These are phyloP conservation scores for Nebria brevicollis DNA, from an alignment of 2,888 invertebrate genomes.

Conservation along the genomic window DNA sequence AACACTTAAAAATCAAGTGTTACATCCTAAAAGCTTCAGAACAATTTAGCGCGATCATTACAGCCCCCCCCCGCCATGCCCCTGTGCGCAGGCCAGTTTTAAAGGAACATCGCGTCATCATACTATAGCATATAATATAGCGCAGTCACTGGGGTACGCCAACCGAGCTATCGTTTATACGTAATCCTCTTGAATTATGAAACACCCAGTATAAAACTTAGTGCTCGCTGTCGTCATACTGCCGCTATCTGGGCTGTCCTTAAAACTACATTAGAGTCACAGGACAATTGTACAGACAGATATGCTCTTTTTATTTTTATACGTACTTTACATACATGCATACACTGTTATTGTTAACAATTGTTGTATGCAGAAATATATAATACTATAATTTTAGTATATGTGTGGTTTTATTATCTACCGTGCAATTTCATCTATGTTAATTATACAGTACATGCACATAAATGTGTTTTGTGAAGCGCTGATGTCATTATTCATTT, in stretches of 20 bases:
- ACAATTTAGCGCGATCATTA: neutral
- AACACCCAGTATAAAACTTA: neutral
- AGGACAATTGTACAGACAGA: too few relatives aligned
- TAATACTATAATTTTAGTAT: too few relatives aligned
- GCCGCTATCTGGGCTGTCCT: neutral
- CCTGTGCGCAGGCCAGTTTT: neutral
- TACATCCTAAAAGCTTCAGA: neutral
- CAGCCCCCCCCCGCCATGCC: neutral
- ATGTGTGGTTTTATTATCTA: too few relatives aligned
- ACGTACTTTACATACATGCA: neutral
- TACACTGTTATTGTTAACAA: too few relatives aligned
- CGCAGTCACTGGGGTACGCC: neutral
- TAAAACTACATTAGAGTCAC: neutral
- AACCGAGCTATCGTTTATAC: neutral
- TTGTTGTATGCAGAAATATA: too few relatives aligned
- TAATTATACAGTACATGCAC: too few relatives aligned
- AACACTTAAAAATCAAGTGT: neutral
- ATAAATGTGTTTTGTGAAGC: too few relatives aligned
- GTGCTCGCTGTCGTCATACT: neutral
- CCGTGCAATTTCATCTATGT: too few relatives aligned
- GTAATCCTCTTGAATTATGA: neutral
- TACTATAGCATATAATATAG: neutral
- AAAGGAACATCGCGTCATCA: neutral
- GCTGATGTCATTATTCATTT: too few relatives aligned
- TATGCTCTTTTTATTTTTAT: neutral